A percentile compares a stretch with the other conserved stretches of the same genome.
phyloP scores from a whole-genome alignment of 2,797 vertebrate genomes.

The Tauraco hartlaubi region DNA sequence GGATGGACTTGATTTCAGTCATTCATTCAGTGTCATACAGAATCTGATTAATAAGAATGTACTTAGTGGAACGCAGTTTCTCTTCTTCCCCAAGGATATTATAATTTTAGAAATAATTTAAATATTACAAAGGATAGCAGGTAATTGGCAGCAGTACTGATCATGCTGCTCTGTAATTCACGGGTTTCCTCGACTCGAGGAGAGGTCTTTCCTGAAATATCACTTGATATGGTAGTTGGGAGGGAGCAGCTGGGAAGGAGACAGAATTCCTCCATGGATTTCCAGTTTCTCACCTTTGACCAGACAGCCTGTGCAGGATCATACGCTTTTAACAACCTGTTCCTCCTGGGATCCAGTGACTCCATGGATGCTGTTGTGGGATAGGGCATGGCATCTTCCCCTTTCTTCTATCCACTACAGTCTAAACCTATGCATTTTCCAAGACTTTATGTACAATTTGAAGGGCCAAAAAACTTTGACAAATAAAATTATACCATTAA shows the following conservation, averaged over 20 bases:
- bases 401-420: not conserved
- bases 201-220: not conserved
- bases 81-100: slow-evolving; percentile 19
- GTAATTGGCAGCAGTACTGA: not conserved
- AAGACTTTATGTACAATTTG: not conserved
- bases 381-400: not conserved
- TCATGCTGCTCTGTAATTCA: not conserved
- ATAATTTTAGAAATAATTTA: slow-evolving; percentile 5
- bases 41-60: slow-evolving; percentile 49
- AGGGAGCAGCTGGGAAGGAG: not conserved
- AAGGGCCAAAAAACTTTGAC: not conserved
- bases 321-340: not conserved
- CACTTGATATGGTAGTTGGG: accelerated
- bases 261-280: not conserved
- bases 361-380: not conserved
- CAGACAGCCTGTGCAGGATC: not conserved
- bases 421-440: not conserved
- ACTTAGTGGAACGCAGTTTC: slow-evolving; percentile 23
- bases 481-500: not conserved
- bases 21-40: not conserved
- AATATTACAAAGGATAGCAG: slow-evolving; percentile 6
- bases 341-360: not conserved
- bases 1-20: slow-evolving; percentile 18
- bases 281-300: not conserved
- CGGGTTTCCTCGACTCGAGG: not conserved